These are phyloP conservation scores for Merops nubicus DNA, from an alignment of 2,113 vertebrate genomes.

Conservation along the genomic window DNA sequence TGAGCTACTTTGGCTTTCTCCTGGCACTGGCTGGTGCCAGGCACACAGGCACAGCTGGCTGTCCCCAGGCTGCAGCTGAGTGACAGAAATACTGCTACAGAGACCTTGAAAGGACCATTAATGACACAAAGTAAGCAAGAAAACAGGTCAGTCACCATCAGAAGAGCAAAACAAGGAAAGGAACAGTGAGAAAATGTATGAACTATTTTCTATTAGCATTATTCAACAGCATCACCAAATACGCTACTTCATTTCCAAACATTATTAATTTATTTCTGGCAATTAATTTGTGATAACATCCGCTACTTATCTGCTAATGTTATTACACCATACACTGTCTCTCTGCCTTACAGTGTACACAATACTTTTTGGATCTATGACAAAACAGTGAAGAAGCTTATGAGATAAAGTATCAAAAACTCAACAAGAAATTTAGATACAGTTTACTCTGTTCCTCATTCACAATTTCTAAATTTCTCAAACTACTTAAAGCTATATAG, in stretches of 20 bases:
- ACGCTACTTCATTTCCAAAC: not conserved
- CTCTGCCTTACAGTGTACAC: not conserved
- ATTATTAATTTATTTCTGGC: not conserved
- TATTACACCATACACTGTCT: not conserved
- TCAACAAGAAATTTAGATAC: not conserved
- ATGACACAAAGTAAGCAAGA: accelerated
- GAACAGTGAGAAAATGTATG: not conserved
- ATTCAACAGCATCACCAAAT: not conserved
- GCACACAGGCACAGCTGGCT: not conserved
- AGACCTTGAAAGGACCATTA: not conserved
- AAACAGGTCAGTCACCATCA: not conserved
- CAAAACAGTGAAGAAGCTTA: not conserved
- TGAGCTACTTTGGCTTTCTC: not conserved
- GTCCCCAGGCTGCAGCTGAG: not conserved
- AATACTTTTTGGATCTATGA: not conserved
- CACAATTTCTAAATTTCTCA: not conserved
- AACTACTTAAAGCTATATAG: not conserved
- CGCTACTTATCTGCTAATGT: not conserved
- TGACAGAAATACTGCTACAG: not conserved
- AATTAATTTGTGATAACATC: not conserved
- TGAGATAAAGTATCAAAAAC: not conserved
- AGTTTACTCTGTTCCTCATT: not conserved
- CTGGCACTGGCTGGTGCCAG: not conserved
- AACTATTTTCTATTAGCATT: not conserved
- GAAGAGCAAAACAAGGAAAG: not conserved